Percentiles rank a stretch among this genome's conserved stretches.
Evolutionary conservation across 2,113 vertebrate species (phyloP).

Genomic region (Prunella fulvescens): DNA sequence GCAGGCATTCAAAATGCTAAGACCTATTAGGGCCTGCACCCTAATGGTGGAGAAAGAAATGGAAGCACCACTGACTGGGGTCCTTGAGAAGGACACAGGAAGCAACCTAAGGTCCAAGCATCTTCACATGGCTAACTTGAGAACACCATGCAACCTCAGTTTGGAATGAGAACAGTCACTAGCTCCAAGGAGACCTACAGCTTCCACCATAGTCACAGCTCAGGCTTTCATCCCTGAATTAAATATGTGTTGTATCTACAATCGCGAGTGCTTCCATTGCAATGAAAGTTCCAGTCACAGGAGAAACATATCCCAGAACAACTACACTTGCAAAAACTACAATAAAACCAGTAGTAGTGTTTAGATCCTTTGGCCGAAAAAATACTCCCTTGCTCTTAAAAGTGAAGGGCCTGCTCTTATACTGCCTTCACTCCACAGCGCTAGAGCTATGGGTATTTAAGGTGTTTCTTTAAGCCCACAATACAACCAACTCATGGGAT

Average conservation of each 20-base stretch:
- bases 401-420: background rate
- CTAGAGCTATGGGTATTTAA: background rate
- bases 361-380: background rate
- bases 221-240: background rate
- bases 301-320: background rate
- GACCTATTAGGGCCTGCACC: background rate
- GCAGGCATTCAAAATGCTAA: background rate
- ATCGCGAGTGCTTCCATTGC: fast-evolving
- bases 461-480: background rate
- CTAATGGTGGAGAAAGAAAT: background rate
- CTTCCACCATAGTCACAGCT: background rate
- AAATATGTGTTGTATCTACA: background rate
- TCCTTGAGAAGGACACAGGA: background rate
- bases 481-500: background rate
- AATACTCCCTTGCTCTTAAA: background rate
- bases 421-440: background rate
- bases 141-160: background rate
- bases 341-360: background rate
- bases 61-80: background rate
- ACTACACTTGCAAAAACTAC: background rate
- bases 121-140: background rate
- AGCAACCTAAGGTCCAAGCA: background rate
- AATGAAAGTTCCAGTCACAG: fast-evolving
- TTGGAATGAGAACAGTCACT: background rate
- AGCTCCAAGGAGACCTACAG: fast-evolving